phyloP scores from a whole-genome alignment of 2,888 invertebrate species.

The Sinotaia quadrata region DNA sequence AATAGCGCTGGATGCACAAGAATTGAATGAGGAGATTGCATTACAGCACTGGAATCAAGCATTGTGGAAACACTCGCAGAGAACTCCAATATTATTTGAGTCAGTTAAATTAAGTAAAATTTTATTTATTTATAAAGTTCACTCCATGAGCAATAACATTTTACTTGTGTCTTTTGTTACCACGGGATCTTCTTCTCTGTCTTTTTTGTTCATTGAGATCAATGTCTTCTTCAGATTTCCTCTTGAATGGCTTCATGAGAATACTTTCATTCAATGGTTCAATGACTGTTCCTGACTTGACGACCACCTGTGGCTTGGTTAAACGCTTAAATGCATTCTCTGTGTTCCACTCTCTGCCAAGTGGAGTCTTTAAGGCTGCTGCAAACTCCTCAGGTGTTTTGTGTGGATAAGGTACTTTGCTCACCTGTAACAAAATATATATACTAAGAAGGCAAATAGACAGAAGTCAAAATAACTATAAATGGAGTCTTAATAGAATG shows the following conservation, averaged over 20 bases:
- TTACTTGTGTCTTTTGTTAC: neutral
- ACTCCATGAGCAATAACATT: too few relatives aligned
- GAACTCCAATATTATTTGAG: too few relatives aligned
- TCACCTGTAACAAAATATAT: neutral
- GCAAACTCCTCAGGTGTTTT: conserved; percentile 1
- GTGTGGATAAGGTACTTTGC: conserved; percentile 2
- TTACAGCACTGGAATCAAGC: too few relatives aligned
- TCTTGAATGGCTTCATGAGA: conserved; percentile 11
- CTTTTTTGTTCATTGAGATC: neutral
- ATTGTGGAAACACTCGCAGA: too few relatives aligned
- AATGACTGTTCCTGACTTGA: conserved; percentile 7
- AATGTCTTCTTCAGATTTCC: conserved; percentile 4
- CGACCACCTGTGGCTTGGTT: conserved; percentile 14
- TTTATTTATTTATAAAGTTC: too few relatives aligned
- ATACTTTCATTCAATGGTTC: conserved; percentile 2
- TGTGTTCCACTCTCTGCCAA: conserved; percentile 8
- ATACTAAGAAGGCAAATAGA: neutral
- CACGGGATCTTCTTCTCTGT: neutral
- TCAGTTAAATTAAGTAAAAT: too few relatives aligned
- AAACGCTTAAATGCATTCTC: neutral
- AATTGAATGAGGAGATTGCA: too few relatives aligned
- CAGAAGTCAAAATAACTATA: neutral
- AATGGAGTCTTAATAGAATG: too few relatives aligned
- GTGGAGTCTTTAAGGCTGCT: conserved; percentile 9
- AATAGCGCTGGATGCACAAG: too few relatives aligned